Evolutionary conservation across 2,888 invertebrate genomes (phyloP).

Genomic region (Crocallis elinguaria): DNA sequence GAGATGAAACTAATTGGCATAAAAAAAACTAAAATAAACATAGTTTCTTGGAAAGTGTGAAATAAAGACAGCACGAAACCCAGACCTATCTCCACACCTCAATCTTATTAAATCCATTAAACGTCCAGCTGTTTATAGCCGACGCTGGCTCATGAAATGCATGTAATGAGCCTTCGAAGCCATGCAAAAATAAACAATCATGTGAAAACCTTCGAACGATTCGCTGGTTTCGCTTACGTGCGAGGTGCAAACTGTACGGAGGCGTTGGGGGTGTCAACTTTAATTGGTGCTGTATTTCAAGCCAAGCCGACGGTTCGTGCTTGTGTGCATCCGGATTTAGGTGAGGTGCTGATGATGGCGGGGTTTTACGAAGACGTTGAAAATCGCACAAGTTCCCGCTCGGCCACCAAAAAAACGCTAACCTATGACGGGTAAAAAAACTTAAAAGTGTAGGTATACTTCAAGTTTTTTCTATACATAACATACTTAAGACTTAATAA

Average conservation of each 20-base stretch:
- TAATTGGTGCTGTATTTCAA: slow-evolving; percentile 82
- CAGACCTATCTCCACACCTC: slow-evolving; percentile 14
- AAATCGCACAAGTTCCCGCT: too few species aligned
- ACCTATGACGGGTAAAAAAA: too few species aligned
- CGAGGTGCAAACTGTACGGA: slow-evolving; percentile 70
- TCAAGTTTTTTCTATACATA: too few species aligned
- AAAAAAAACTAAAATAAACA: too few species aligned
- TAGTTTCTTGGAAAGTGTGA: too few species aligned
- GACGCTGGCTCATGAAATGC: slow-evolving; percentile 23
- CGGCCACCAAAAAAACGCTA: too few species aligned
- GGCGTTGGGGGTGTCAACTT: slow-evolving; percentile 77
- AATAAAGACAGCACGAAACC: not conserved
- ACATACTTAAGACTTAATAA: too few species aligned
- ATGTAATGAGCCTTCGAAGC: slow-evolving; percentile 34
- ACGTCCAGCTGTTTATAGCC: slow-evolving; percentile 16
- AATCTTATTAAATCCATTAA: slow-evolving; percentile 21
- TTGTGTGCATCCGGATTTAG: slow-evolving; percentile 54
- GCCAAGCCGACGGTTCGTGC: slow-evolving; percentile 66
- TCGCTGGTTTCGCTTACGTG: slow-evolving; percentile 48
- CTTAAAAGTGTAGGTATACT: too few species aligned
- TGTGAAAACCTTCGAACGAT: slow-evolving; percentile 59
- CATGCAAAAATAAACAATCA: slow-evolving; percentile 46
- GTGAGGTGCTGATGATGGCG: slow-evolving; percentile 49
- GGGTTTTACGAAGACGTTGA: not conserved
- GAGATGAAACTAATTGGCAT: too few species aligned